These are phyloP conservation scores for Lamellibrachia columna DNA, from an alignment of 2,888 invertebrate species.

Conservation along the genomic window DNA sequence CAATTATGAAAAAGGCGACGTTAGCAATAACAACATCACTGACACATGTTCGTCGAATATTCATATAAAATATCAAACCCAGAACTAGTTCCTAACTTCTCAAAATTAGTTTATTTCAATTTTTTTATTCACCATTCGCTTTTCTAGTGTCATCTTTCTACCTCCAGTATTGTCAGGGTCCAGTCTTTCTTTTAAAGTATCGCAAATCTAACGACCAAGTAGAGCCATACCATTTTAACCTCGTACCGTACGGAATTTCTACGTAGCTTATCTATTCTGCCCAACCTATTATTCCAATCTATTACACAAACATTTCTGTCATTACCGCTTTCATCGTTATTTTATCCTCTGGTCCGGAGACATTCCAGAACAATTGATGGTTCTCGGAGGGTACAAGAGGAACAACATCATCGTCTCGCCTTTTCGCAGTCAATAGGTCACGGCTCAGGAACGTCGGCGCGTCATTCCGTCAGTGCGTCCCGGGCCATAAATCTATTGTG, in stretches of 20 bases:
- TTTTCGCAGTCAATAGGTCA: neutral
- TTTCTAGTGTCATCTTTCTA: no score
- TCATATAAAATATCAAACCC: no score
- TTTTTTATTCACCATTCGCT: no score
- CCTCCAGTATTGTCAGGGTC: neutral
- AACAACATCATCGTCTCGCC: neutral
- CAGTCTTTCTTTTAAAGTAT: neutral
- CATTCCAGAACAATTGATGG: neutral
- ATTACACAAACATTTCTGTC: neutral
- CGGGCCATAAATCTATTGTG: neutral
- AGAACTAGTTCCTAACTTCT: no score
- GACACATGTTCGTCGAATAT: no score
- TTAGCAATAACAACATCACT: no score
- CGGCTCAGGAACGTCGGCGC: neutral
- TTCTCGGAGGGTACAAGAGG: neutral
- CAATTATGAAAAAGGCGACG: no score
- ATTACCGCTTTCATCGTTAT: neutral
- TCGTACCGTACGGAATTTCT: neutral
- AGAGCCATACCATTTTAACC: neutral
- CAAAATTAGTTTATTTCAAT: no score
- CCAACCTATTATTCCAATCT: neutral
- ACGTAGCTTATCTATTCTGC: neutral
- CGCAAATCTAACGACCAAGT: neutral
- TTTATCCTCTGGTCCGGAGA: neutral
- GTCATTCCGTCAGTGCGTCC: neutral